Evolutionary conservation across 2,888 invertebrate species (phyloP).

Genomic region (Pilophorus perplexus): DNA sequence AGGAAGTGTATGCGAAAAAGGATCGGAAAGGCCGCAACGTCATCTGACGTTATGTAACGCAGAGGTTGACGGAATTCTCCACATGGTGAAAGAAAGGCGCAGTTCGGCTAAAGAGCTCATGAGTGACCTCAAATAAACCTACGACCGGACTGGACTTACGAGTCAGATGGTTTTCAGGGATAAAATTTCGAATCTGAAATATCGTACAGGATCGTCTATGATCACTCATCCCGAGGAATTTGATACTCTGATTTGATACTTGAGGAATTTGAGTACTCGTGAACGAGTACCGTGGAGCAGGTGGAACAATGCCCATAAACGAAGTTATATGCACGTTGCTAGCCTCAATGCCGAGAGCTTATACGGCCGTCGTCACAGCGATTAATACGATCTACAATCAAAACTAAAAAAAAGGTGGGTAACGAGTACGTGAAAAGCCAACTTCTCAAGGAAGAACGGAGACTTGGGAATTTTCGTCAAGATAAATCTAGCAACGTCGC

Average conservation of each 20-base stretch:
- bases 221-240: not conserved
- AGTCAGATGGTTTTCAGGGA: not conserved
- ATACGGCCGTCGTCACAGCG: not conserved
- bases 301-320: not conserved
- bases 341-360: not conserved
- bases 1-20: not conserved
- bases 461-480: not conserved
- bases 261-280: no score
- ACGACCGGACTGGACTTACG: not conserved
- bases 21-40: constrained; percentile 17
- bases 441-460: constrained; percentile 14
- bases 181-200: not conserved
- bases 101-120: not conserved
- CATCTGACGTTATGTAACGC: no score
- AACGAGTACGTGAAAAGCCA: constrained; percentile 15
- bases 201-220: not conserved
- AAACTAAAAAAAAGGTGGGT: no score
- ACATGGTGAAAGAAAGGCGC: not conserved
- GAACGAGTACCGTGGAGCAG: constrained; percentile 1
- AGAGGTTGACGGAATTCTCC: not conserved
- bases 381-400: not conserved
- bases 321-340: not conserved
- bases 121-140: not conserved
- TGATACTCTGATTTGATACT: not conserved
- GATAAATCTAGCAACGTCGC: not conserved